Evolutionary conservation across 2,113 vertebrate genomes (phyloP), one percentile per base, ranked within the genome.

Genomic region (Lynx canadensis): DNA sequence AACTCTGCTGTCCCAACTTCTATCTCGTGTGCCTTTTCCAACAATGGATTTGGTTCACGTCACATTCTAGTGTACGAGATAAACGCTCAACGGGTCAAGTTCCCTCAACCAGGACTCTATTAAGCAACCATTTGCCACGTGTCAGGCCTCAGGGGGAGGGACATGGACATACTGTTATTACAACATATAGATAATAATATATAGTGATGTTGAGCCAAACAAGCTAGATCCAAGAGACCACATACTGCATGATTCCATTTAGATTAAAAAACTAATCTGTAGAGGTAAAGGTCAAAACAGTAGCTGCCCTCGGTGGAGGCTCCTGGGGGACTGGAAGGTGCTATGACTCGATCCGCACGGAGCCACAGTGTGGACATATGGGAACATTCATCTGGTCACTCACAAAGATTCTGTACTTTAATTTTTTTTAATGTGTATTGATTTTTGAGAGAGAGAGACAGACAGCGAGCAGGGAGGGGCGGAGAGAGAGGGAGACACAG

Each of bases 231-330:
- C 3, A 7, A 68, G 57, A 65, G 87, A 41, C 57, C 73, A 57
- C 63, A 48, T 3, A 10, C 31, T 6, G 14, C 18, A 1, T 14
- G 76, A 55, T 55, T 55, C 50, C 41, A 50, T 14, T 69, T 33
- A 11, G 2, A 52, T 4, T 38, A 89, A 29, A 41, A 25, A 50
- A 36, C 66, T 45, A 7, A 73, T n/a, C 66, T 0, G 14, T 12
- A 50, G n/a, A 14, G 69, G 33, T 31, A 23, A 71, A 90, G 21
- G 15, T 48, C 45, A n/a, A 76, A 31, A 23, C 1, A 45, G 83
- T 23, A n/a, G 33, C 2, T 48, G 33, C 13, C 18, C n/a, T 48
- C 1, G 3, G 66, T 1, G 4, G 29, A 48, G 36, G 10, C 4
- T 19, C 13, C 25, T 3, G 11, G 6, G 38, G 23, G 33, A 11